A percentile compares a stretch with the other conserved stretches of the same genome.
Evolutionary conservation across 2,797 vertebrate species (phyloP).

Genomic region (Crenichthys baileyi): DNA sequence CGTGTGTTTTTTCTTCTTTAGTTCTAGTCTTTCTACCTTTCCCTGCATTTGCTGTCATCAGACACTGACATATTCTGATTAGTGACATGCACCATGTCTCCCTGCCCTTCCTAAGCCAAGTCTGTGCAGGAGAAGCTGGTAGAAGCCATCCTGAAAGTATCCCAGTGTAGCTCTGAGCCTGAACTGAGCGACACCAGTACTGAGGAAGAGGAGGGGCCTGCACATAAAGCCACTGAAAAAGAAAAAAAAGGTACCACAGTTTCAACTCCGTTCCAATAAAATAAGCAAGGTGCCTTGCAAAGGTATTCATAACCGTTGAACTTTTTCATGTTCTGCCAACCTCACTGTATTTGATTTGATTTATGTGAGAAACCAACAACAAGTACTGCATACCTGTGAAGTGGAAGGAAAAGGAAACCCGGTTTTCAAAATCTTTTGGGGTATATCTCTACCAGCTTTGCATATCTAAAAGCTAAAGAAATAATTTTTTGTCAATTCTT

Average conservation of each 20-base stretch:
- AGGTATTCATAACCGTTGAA: not conserved
- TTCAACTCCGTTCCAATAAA: not conserved
- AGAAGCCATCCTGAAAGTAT: constrained; percentile 70
- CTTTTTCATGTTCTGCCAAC: not conserved
- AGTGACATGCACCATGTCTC: constrained; percentile 25
- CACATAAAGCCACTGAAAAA: constrained; percentile 38
- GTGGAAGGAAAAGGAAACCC: not conserved
- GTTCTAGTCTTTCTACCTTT: constrained; percentile 23
- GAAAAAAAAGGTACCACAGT: constrained; percentile 53
- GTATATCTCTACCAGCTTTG: too few species aligned
- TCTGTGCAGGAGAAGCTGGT: constrained; percentile 85
- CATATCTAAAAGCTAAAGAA: too few species aligned
- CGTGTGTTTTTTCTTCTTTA: constrained; percentile 36
- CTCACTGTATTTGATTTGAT: not conserved
- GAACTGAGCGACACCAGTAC: constrained; percentile 77
- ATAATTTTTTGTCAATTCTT: too few species aligned
- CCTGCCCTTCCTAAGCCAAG: constrained; percentile 74
- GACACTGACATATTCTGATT: not conserved
- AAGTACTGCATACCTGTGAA: not conserved
- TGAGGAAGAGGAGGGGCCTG: constrained; percentile 72
- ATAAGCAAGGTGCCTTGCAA: not conserved
- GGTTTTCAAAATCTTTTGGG: not conserved
- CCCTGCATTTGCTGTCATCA: constrained; percentile 17
- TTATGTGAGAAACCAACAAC: not conserved
- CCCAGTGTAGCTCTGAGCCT: constrained; percentile 71